These are phyloP conservation scores for Patella vulgata DNA, from an alignment of 1,140 invertebrate genomes.

Conservation along the genomic window DNA sequence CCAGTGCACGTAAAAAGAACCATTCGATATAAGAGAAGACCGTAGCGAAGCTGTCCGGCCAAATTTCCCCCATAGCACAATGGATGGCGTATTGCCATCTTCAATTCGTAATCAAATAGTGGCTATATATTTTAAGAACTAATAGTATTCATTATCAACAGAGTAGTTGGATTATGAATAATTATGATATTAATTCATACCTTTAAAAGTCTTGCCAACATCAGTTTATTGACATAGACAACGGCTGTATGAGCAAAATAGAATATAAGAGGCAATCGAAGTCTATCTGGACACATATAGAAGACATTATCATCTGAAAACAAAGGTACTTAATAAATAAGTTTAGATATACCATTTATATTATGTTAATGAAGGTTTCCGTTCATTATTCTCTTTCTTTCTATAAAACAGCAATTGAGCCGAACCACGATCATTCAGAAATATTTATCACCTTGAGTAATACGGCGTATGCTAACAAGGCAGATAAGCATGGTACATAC, in stretches of 20 bases:
- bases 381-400: background rate
- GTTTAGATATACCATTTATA: background rate
- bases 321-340: too few relatives aligned
- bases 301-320: constrained; percentile 55
- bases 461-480: background rate
- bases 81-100: too few relatives aligned
- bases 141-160: too few relatives aligned
- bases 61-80: too few relatives aligned
- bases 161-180: too few relatives aligned
- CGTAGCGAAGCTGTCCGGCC: too few relatives aligned
- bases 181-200: too few relatives aligned
- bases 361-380: background rate
- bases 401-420: background rate
- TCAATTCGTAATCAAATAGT: too few relatives aligned
- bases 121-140: too few relatives aligned
- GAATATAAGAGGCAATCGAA: constrained; percentile 65
- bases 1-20: too few relatives aligned
- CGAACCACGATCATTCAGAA: background rate
- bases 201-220: constrained; percentile 58
- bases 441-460: background rate
- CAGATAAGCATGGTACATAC: too few relatives aligned
- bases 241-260: constrained; percentile 65
- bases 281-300: constrained; percentile 62
- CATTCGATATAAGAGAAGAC: too few relatives aligned
- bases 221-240: constrained; percentile 65